Evolutionary conservation across 2,888 invertebrate species (phyloP).

Genomic region (Apamea monoglypha): DNA sequence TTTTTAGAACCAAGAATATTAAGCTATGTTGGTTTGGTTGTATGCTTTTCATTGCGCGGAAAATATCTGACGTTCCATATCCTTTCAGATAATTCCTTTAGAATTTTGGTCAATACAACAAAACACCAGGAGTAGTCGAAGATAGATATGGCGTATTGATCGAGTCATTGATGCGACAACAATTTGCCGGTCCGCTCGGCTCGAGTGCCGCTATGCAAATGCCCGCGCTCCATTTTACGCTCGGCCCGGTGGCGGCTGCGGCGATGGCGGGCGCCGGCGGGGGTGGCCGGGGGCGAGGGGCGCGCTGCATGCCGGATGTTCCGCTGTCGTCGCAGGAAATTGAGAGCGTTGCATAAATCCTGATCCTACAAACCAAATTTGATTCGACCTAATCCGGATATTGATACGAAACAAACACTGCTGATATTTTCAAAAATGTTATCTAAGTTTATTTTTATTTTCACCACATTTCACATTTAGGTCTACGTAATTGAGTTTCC

Average conservation of each 20-base stretch:
- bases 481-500: conserved; percentile 73
- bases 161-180: conserved; percentile 88
- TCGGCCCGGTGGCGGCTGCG: conserved; percentile 76
- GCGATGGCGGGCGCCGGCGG: conserved; percentile 65
- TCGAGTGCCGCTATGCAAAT: conserved; percentile 88
- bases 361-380: conserved; percentile 89
- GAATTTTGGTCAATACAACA: conserved; percentile 42
- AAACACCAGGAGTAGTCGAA: conserved; percentile 64
- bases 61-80: neutral
- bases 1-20: neutral
- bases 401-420: conserved; percentile 88
- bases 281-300: conserved; percentile 62
- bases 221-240: conserved; percentile 87
- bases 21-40: neutral
- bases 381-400: conserved; percentile 90
- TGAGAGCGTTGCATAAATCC: conserved; percentile 90
- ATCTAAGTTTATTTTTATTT: conserved; percentile 28
- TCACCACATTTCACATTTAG: conserved; percentile 60
- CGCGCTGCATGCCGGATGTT: conserved; percentile 85
- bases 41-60: neutral
- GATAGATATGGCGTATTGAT: conserved; percentile 85
- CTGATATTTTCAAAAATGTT: conserved; percentile 76
- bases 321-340: conserved; percentile 89
- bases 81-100: neutral
- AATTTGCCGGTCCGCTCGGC: conserved; percentile 89